Conservation (phyloP, 2,797 vertebrate species). For the Gouania willdenowi region DNA sequence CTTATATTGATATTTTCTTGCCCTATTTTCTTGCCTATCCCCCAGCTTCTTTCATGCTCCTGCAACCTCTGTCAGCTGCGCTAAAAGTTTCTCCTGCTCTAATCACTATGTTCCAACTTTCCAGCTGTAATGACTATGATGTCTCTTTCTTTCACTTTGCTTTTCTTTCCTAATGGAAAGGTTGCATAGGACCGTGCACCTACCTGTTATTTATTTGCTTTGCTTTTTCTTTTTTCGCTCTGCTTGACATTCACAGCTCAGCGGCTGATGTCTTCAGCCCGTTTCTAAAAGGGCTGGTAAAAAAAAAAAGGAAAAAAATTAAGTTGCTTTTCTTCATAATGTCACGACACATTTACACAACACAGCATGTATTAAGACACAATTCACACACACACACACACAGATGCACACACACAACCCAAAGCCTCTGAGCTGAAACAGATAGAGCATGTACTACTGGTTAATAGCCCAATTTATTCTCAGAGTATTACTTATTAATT, state of each 20-base stretch:
- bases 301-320: not conserved
- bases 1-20: constrained; percentile 64
- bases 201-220: constrained; percentile 22
- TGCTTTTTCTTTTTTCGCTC: constrained; percentile 4
- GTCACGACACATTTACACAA: constrained; percentile 1
- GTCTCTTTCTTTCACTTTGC: constrained; percentile 11
- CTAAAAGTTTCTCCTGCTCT: constrained; percentile 41
- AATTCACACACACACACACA: constrained; percentile 1
- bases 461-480: constrained; percentile 70
- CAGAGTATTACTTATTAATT: constrained; percentile 78
- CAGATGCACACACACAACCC: constrained; percentile 11
- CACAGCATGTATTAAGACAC: constrained; percentile 3
- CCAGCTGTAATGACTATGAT: constrained; percentile 40
- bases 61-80: constrained; percentile 38
- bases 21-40: constrained; percentile 32
- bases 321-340: constrained; percentile 12
- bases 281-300: not conserved
- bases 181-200: constrained; percentile 24
- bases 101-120: too few species aligned
- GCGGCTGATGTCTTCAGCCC: not conserved
- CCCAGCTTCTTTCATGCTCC: constrained; percentile 39
- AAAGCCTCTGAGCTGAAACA: constrained; percentile 30
- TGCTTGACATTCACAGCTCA: constrained; percentile 34
- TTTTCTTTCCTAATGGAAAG: constrained; percentile 28
- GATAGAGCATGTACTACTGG: constrained; percentile 47